These are phyloP conservation scores for Sebastolobus altivelis DNA, from an alignment of 2,797 vertebrate genomes.

Conservation along the genomic window DNA sequence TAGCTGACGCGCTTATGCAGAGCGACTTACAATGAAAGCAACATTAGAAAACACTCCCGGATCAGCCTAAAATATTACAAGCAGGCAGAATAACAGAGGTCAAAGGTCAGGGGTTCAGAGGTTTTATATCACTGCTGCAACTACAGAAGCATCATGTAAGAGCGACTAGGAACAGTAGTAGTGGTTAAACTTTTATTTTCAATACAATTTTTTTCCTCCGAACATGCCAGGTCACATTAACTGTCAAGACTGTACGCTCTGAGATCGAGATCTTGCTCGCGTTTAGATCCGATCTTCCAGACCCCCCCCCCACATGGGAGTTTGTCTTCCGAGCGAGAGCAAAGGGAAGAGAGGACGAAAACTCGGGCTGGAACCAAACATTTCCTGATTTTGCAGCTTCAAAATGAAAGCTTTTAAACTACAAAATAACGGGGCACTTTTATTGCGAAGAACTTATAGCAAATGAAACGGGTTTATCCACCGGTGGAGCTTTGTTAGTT, in stretches of 20 bases:
- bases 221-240: not conserved
- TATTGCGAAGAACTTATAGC: too few species aligned
- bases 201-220: not conserved
- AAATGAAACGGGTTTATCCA: too few species aligned
- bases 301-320: not conserved
- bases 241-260: not conserved
- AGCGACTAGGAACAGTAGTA: not conserved
- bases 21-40: conserved; percentile 36
- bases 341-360: too few species aligned
- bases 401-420: too few species aligned
- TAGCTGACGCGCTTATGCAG: conserved; percentile 53
- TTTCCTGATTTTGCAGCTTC: too few species aligned
- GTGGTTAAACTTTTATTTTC: not conserved
- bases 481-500: too few species aligned
- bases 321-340: too few species aligned
- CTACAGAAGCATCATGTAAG: not conserved
- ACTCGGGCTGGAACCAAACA: too few species aligned
- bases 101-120: conserved; percentile 17
- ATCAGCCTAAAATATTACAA: conserved; percentile 28
- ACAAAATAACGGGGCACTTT: too few species aligned
- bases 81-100: not conserved
- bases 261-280: not conserved
- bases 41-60: conserved; percentile 22
- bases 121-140: not conserved
- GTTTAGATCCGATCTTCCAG: not conserved